Base-by-base conservation (phyloP, 2,797 vertebrate species). In the Coilia nasus region DNA sequence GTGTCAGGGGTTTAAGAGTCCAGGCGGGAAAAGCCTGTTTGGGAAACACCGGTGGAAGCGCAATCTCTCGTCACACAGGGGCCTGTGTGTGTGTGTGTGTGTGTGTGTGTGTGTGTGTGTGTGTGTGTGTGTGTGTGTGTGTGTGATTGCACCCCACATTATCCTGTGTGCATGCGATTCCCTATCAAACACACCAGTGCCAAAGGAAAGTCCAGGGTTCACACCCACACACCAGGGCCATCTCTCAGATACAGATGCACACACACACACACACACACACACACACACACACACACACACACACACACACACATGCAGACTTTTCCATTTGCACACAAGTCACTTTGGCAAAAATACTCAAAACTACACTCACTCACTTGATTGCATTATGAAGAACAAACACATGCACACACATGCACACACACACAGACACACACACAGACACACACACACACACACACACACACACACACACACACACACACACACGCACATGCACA, bases 41-140 rank as follows among this genome's bases (percentile, higher is more conserved):
- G 91, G 87, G 87, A 94, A 90, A 91, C 90, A 87, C 91, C 81
- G 87, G 91, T 93, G 95, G 93, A 94, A 95, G 93, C 90, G 82
- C 94, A 95, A 96, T 95, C 94, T 95, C 91, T 57, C 67, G 90
- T 92, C 92, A 93, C 94, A 94, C 88, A 92, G 91, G 88, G 90
- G 81, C n/a, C 44, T 82, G 47, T 83, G 82, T 83, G 28, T 83
- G 82, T 83, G 82, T 64, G 62, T 64, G 62, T 64, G 23, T 64
- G 23, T 62, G 60, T 62, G 90, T 93, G 92, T 90, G 88, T 88
- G 89, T 91, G 91, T 56, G 89, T 75, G 90, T 93, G 92, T 90
- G 88, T 88, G 89, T 91, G 91, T 56, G 89, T 81, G 90, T 84
- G 81, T 93, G 92, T 91, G 89, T 88, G 89, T 91, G 91, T 57